Base-by-base conservation (phyloP, 1,140 invertebrate species). In the Chlorops oryzae region DNA sequence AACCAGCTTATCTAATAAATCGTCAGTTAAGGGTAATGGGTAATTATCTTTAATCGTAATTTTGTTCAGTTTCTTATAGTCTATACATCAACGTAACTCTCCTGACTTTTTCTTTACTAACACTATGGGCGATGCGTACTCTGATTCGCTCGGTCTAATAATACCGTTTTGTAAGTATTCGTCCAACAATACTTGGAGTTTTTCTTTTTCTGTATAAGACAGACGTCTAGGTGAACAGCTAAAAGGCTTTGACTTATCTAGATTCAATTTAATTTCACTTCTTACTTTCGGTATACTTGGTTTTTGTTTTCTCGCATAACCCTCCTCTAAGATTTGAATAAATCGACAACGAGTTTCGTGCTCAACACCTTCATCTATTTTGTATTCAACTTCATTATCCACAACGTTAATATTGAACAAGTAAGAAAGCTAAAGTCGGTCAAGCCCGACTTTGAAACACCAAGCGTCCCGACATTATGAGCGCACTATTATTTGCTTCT, bases 101-200 rank as follows among this genome's bases (percentile, higher is more conserved):
- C n/a, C n/a, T n/a, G n/a, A n/a, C n/a, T n/a, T n/a, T n/a, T n/a
- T n/a, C n/a, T n/a, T n/a, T n/a, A n/a, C 59, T 46, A 61, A 43
- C 9, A 62, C 52, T 5, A 61, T 54, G 12, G 59, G 59, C 28
- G 59, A 60, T 9, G 61, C 57, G 43, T 62, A 65, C 13, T 59
- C 51, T 7, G 64, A 68, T 1, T 56, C 20, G 28, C 58, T 61
- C 9, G 49, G 52, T 24, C 57, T 15, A 37, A 65, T 59, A 18
- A 62, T 59, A 10, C 50, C 38, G 3, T 52, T 28, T 25, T 38
- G 21, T 5, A 60, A 13, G 32, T 55, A 54, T 5, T 58, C 53
- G 28, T 59, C 52, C 21, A 62, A 43, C 13, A 65, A 55, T 5
- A 39, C 17, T 15, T 55, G 37, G 18, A 59, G 27, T 18, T 52